Evolutionary conservation across 2,113 vertebrate genomes (phyloP), one percentile per base, ranked within the genome.

Genomic region (Apistogramma diplotaenia): DNA sequence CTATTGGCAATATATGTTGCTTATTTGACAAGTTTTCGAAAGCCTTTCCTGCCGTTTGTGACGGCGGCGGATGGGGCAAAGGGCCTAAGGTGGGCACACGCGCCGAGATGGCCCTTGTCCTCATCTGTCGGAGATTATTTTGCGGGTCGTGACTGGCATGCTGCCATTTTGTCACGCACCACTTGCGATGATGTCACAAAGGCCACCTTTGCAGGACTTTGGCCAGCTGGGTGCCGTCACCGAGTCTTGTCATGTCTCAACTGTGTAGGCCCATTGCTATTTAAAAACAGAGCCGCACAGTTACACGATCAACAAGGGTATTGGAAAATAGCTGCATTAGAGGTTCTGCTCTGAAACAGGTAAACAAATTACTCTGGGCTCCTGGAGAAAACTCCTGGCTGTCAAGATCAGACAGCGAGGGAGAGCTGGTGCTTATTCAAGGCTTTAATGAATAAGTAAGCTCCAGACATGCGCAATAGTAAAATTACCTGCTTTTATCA

Each of bases 111-210:
- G 83, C 84, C 92, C 76, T 89, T 78, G 85, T 89, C 88, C 87
- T 91, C 86, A 49, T 92, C 91, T 91, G 89, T 91, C 81, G 82
- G 77, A 89, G 87, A 93, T 93, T 86, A 93, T 93, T 91, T 88
- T 74, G 61, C 58, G 86, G 91, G 89, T 91, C 40, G 53, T 58
- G 76, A 87, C 83, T 85, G 87, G 86, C 54, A 72, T 74, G 75
- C 84, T 76, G 83, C 81, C 83, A 80, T 83, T 92, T 87, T 91
- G 90, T 93, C 85, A 93, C 71, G 91, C 79, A 73, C 79, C 91
- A 78, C 81, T 90, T 86, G 89, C 85, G 61, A 84, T 57, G 83
- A 92, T 92, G 91, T 90, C 88, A 89, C 80, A 12, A 55, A 87
- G 88, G 90, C 87, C 91, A 90, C 75, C 75, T 57, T 89, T 76